Base-by-base conservation (phyloP, 2,888 invertebrate species). In the Cerceris rybyensis region DNA sequence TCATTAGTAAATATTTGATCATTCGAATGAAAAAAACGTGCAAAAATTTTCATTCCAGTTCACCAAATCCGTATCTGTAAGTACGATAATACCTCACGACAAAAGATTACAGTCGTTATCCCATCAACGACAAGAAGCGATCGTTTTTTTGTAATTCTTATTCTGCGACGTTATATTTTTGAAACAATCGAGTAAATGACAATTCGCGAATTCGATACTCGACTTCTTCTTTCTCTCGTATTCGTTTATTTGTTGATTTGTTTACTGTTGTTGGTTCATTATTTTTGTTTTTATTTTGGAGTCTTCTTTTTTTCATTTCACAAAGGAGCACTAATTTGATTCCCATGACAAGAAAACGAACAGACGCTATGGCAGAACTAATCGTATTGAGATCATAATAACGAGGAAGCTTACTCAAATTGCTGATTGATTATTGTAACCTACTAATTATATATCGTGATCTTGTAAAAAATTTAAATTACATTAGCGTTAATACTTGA, bases 401-500 rank as follows among this genome's bases (percentile, higher is more conserved):
- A 68, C 68, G 72, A 73, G 68, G 73, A 84, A 75, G 71, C 84
- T 84, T 81, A 85, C 83, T 54, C 72, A 84, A 84, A 85, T 71
- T 81, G 74, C 57, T 75, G 80, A 75, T 79, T 49, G 71, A 64
- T 78, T 74, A 66, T 79, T 78, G 85, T 85, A 85, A 81, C 81
- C 85, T 82, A 85, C 72, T 75, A 75, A 79, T 84, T 81, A 84
- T 74, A 81, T 69, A 28, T 69, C 41, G 78, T 82, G 75, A 69
- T 67, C 60, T 80, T 59, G 81, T 81, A 66, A 71, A 74, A 75
- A 74, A 74, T 75, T 81, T 80, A 68, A 75, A 77, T 79, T 80
- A 79, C 80, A 74, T 82, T 85, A 85, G 81, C 80, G 60, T 82
- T 28, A 83, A 85, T 83, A 85, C 75, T 85, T 80, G 83, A 70